A percentile compares a stretch with the other conserved stretches of the same genome.
Evolutionary conservation across 2,113 vertebrate species (phyloP).

Genomic region (Brevimyrus niger): DNA sequence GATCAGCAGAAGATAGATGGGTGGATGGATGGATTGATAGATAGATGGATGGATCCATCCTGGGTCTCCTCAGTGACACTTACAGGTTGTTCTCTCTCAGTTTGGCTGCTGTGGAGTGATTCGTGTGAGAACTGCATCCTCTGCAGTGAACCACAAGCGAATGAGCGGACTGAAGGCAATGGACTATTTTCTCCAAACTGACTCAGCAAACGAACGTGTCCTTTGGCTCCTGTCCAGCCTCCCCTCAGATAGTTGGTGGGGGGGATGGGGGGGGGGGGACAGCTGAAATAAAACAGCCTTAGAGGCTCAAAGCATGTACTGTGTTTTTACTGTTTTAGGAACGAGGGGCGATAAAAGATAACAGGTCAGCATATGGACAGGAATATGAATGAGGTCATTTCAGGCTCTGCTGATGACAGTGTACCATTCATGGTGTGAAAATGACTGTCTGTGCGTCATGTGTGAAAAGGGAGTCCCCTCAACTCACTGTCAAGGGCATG

Average conservation of each 20-base stretch:
- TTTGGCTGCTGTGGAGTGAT: not conserved
- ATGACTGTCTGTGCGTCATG: not conserved
- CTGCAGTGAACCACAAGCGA: not conserved
- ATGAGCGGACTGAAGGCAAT: not conserved
- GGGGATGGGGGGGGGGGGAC: not conserved
- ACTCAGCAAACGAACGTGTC: not conserved
- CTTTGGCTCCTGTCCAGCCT: not conserved
- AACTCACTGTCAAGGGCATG: not conserved
- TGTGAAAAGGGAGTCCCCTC: not conserved
- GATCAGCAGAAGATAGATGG: not conserved
- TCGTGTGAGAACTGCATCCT: not conserved
- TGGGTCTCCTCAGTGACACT: too few species aligned
- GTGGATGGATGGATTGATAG: too few species aligned
- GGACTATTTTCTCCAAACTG: not conserved
- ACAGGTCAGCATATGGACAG: not conserved
- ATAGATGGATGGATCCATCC: too few species aligned
- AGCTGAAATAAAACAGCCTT: not conserved
- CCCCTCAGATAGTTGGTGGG: not conserved
- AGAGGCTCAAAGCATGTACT: not conserved
- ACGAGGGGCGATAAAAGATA: not conserved
- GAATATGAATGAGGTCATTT: not conserved
- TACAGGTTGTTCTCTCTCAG: not conserved
- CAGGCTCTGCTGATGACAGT: not conserved
- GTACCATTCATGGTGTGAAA: not conserved
- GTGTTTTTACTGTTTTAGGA: not conserved